Percentiles rank a stretch among this genome's conserved stretches.
Evolutionary conservation across 2,113 vertebrate species (phyloP).

Genomic region (Accipiter cooperii): DNA sequence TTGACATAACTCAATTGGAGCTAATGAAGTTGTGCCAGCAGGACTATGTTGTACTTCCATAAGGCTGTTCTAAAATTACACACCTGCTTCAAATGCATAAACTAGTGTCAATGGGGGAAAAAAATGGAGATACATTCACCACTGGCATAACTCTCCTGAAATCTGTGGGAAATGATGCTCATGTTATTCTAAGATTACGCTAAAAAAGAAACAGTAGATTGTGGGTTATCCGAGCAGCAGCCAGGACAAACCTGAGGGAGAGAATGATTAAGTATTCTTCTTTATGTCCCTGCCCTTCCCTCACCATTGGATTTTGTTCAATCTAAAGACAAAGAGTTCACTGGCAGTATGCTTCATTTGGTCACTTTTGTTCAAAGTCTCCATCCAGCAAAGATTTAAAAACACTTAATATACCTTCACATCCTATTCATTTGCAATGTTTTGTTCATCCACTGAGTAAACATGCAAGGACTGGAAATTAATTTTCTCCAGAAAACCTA

Average conservation of each 20-base stretch:
- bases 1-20: rapidly evolving
- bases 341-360: not conserved
- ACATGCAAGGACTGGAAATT: not conserved
- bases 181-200: not conserved
- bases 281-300: not conserved
- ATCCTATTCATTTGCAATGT: not conserved
- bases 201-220: not conserved
- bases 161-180: not conserved
- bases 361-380: not conserved
- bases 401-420: not conserved
- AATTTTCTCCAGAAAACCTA: not conserved
- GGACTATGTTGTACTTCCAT: not conserved
- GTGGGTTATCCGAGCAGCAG: not conserved
- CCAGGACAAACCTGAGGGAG: not conserved
- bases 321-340: not conserved
- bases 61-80: not conserved
- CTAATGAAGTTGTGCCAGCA: not conserved
- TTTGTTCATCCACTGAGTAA: not conserved
- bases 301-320: not conserved
- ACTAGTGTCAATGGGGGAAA: not conserved
- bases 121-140: not conserved
- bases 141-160: not conserved
- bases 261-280: not conserved
- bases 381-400: not conserved
- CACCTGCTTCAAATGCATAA: not conserved